Evolutionary conservation across 1,140 invertebrate genomes (phyloP).

Genomic region (Sarcophaga peregrina): DNA sequence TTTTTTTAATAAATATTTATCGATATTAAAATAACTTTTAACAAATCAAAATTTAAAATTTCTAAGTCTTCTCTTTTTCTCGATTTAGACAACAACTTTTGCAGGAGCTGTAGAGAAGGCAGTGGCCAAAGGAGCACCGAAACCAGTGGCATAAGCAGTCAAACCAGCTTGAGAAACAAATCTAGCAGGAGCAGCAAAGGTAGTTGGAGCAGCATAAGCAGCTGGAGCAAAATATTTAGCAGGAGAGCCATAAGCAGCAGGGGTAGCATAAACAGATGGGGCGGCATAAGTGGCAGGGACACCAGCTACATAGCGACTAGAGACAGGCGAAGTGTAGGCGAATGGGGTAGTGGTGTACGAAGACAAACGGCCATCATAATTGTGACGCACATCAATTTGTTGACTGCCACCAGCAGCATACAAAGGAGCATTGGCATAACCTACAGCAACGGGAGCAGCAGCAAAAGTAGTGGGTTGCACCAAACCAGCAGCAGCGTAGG

Average conservation of each 20-base stretch:
- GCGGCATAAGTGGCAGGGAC: no score
- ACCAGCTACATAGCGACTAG: slow-evolving; percentile 66
- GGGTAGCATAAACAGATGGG: slow-evolving; percentile 45
- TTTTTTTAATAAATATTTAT: no score
- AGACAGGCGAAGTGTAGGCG: slow-evolving; percentile 65
- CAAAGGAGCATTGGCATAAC: slow-evolving; percentile 62
- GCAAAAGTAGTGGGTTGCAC: slow-evolving; percentile 60
- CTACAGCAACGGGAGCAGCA: slow-evolving; percentile 53
- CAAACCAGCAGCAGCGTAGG: slow-evolving; percentile 55
- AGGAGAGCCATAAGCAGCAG: slow-evolving; percentile 45
- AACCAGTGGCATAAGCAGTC: slow-evolving; percentile 52
- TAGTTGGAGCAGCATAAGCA: slow-evolving; percentile 54
- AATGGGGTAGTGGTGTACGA: slow-evolving; percentile 64
- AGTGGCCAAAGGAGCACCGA: slow-evolving; percentile 45
- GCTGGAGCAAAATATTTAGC: slow-evolving; percentile 47
- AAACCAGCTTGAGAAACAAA: slow-evolving; percentile 51
- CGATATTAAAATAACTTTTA: no score
- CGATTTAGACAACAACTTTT: slow-evolving; percentile 39
- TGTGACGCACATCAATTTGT: slow-evolving; percentile 61
- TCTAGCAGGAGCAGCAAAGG: slow-evolving; percentile 44
- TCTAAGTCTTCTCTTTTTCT: no score
- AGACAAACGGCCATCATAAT: slow-evolving; percentile 60
- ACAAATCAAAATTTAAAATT: no score
- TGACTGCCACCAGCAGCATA: slow-evolving; percentile 62
- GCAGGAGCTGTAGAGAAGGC: slow-evolving; percentile 61